phyloP scores from a whole-genome alignment of 2,797 vertebrate genomes.

The Myotis daubentonii region DNA sequence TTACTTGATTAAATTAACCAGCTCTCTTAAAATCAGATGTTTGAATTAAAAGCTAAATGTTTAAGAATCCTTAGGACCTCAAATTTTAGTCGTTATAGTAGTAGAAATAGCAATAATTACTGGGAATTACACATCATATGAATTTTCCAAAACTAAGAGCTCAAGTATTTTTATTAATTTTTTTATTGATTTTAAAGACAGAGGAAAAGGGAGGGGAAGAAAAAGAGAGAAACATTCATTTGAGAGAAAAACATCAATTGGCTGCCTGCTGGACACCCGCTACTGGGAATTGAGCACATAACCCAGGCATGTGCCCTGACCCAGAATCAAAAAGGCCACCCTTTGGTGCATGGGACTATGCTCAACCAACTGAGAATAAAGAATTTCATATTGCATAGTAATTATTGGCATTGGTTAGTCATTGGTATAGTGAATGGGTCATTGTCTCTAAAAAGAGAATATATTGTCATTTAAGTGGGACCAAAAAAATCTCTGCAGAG shows the following conservation, averaged over 20 bases:
- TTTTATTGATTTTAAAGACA: background rate
- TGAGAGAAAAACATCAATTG: too few relatives aligned
- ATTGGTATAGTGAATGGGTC: background rate
- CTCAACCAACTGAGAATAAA: background rate
- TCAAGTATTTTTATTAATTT: background rate
- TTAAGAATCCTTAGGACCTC: background rate
- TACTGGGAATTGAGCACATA: background rate
- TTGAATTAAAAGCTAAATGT: background rate
- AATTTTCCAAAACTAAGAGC: background rate
- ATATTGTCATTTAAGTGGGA: constrained; percentile 17
- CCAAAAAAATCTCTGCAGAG: background rate
- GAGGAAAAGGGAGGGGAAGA: background rate
- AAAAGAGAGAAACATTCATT: background rate
- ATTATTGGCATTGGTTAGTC: background rate
- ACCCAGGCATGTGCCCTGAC: background rate
- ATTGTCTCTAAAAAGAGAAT: background rate
- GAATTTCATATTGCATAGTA: background rate
- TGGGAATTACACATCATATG: background rate
- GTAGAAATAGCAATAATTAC: background rate
- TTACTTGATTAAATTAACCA: background rate
- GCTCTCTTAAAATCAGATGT: background rate
- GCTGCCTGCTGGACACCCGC: too few relatives aligned
- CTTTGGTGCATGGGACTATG: too few relatives aligned
- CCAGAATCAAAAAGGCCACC: background rate
- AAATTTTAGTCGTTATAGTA: background rate